These are phyloP conservation scores for Myotis pilosus DNA, from an alignment of 2,797 vertebrate genomes.

Conservation along the genomic window DNA sequence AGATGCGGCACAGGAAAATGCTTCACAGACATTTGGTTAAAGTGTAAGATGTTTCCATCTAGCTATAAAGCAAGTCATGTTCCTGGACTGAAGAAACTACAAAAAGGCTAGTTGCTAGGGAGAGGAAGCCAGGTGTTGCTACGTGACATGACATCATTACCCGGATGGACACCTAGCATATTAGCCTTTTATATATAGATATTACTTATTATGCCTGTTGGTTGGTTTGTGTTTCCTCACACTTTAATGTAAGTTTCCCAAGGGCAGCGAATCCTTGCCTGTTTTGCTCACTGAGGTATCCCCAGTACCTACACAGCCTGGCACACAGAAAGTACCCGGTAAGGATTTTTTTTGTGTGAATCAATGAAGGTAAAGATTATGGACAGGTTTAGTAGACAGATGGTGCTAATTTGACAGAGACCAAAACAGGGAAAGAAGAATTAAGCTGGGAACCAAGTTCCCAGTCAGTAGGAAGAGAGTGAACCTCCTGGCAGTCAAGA, in stretches of 20 bases:
- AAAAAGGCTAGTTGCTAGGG: no score
- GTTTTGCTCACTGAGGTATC: not conserved
- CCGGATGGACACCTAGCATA: no score
- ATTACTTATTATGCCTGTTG: not conserved
- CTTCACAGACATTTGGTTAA: no score
- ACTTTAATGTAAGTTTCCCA: not conserved
- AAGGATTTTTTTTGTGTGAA: not conserved
- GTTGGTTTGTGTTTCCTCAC: not conserved
- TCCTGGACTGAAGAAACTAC: no score
- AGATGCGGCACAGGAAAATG: no score
- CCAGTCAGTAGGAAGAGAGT: not conserved
- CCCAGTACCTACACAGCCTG: not conserved
- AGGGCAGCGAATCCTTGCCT: not conserved
- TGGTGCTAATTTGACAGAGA: not conserved
- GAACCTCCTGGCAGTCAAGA: not conserved
- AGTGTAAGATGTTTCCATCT: no score
- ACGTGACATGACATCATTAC: no score
- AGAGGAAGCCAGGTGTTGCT: no score
- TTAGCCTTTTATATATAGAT: not conserved
- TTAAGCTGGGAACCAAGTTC: not conserved
- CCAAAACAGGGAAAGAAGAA: slow-evolving; percentile 2
- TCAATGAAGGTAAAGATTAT: not conserved
- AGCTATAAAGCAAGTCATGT: no score
- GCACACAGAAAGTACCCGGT: not conserved
- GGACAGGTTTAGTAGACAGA: not conserved